A percentile compares a stretch with the other conserved stretches of the same genome.
Conservation (phyloP, 1,140 invertebrate species). For the Tachypleus tridentatus region DNA sequence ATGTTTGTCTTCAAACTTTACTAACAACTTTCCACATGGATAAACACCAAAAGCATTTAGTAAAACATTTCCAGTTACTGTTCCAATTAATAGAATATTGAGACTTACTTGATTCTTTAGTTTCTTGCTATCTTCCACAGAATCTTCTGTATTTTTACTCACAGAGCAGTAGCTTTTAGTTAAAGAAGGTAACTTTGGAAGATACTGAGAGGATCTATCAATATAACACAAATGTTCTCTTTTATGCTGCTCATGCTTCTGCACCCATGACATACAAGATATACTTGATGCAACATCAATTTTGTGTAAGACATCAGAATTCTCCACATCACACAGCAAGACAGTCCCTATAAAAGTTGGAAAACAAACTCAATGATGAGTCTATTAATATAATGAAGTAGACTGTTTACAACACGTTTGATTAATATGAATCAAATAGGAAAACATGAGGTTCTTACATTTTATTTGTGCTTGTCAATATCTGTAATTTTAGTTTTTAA, state of each 20-base stretch:
- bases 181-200: conserved; percentile 45
- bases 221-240: conserved; percentile 22
- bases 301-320: conserved; percentile 63
- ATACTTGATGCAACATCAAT: conserved; percentile 40
- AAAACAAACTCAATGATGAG: too few species aligned
- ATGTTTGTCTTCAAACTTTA: conserved; percentile 38
- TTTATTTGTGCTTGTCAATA: too few species aligned
- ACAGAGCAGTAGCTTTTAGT: conserved; percentile 43
- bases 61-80: conserved; percentile 53
- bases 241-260: conserved; percentile 20
- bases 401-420: too few species aligned
- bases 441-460: too few species aligned
- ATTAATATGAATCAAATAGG: too few species aligned
- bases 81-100: conserved; percentile 66
- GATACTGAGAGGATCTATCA: conserved; percentile 36
- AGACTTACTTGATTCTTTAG: conserved; percentile 53
- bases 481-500: too few species aligned
- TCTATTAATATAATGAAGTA: too few species aligned
- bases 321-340: conserved; percentile 66
- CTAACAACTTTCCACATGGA: conserved; percentile 46
- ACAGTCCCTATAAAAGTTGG: conserved; percentile 23
- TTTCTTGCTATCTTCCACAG: conserved; percentile 47
- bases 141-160: conserved; percentile 43
- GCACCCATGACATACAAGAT: conserved; percentile 43
- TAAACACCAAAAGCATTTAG: conserved; percentile 75